phyloP scores from a whole-genome alignment of 2,797 vertebrate species.

The Rhabdophis nuchalis region DNA sequence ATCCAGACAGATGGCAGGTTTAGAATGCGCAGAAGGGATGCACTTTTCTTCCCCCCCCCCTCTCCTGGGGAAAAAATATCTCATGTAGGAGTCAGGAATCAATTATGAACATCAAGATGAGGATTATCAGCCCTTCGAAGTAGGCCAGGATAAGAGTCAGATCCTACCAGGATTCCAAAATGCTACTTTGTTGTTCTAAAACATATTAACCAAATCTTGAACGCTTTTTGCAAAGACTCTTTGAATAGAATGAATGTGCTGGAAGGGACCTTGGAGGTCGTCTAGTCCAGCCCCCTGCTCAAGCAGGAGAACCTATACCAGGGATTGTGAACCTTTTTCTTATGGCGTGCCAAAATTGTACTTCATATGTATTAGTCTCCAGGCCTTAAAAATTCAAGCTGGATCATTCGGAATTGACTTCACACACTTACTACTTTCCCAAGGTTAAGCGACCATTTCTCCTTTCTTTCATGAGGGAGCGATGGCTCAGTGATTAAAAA shows the following conservation, averaged over 20 bases:
- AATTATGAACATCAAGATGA: background rate
- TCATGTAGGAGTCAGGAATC: background rate
- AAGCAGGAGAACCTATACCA: no score
- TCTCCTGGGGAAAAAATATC: background rate
- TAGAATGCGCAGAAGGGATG: background rate
- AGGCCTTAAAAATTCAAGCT: background rate
- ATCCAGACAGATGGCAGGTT: background rate
- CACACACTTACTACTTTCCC: background rate
- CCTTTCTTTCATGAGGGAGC: background rate
- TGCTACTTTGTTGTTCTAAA: background rate
- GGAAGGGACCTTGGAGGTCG: no score
- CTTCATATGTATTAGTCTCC: no score
- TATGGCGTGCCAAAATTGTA: no score
- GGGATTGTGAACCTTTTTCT: no score
- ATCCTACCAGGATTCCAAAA: background rate
- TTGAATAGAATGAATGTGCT: no score
- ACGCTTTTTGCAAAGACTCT: background rate
- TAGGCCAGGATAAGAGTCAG: background rate
- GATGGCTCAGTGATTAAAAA: background rate
- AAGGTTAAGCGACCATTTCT: background rate
- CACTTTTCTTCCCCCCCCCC: background rate
- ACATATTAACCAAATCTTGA: background rate
- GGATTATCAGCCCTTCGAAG: background rate
- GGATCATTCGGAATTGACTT: background rate
- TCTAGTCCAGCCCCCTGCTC: background rate